phyloP scores from a whole-genome alignment of 1,140 invertebrate species.

The Bradysia coprophila region DNA sequence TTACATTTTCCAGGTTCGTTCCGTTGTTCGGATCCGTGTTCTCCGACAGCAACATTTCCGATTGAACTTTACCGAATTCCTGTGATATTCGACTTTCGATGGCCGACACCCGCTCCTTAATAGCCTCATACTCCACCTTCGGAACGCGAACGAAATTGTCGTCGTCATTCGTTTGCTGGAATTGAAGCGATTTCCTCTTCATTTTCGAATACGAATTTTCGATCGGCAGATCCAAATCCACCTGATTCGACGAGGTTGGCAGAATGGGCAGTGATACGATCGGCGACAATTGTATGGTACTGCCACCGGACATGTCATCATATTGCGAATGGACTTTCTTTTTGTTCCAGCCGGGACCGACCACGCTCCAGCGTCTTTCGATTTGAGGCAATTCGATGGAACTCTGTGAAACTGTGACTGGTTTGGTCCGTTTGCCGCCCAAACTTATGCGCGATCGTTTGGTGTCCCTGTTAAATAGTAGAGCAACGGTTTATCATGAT shows the following conservation, averaged over 20 bases:
- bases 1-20: conserved; percentile 33
- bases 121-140: conserved; percentile 54
- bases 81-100: conserved; percentile 48
- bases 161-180: conserved; percentile 4
- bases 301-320: not conserved
- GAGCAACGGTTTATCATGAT: too few species aligned
- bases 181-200: conserved; percentile 10
- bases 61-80: conserved; percentile 37
- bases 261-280: conserved; percentile 6
- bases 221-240: conserved; percentile 23
- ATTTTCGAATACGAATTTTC: conserved; percentile 25
- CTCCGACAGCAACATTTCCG: conserved; percentile 18
- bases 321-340: not conserved
- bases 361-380: conserved; percentile 11
- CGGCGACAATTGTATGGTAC: conserved; percentile 1
- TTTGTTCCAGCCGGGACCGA: conserved; percentile 8
- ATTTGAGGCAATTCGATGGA: conserved; percentile 15
- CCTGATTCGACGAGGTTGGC: conserved; percentile 25
- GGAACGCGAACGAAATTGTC: conserved; percentile 43
- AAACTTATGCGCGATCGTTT: conserved; percentile 5
- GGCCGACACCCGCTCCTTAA: conserved; percentile 46
- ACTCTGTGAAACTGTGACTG: conserved; percentile 17
- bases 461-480: conserved; percentile 6
- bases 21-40: conserved; percentile 8
- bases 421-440: conserved; percentile 3